Percentiles rank a stretch among this genome's conserved stretches.
Evolutionary conservation across 2,888 invertebrate species (phyloP).

Genomic region (Agrochola macilenta): DNA sequence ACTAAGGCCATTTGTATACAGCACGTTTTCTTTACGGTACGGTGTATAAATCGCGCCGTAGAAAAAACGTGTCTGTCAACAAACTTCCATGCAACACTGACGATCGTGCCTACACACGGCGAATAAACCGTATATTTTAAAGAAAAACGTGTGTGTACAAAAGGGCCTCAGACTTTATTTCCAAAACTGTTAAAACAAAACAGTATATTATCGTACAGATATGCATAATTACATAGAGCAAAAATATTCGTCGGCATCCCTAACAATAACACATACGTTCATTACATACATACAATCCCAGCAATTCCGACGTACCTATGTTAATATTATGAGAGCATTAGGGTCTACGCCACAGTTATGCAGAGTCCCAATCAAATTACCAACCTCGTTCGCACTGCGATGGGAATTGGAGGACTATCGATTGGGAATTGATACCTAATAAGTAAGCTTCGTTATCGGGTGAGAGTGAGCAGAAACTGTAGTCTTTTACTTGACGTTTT

Average conservation of each 20-base stretch:
- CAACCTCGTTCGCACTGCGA: slow-evolving; percentile 11
- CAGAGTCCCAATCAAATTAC: slow-evolving; percentile 55
- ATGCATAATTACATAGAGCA: background rate
- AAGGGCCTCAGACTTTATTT: background rate
- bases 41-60: too few species aligned
- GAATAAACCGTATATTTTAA: too few species aligned
- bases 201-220: background rate
- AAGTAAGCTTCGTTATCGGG: slow-evolving; percentile 10
- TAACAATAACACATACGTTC: slow-evolving; percentile 18
- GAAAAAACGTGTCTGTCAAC: too few species aligned
- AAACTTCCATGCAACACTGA: too few species aligned
- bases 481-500: background rate
- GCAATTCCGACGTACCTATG: slow-evolving; percentile 35
- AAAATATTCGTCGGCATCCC: background rate
- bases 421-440: slow-evolving; percentile 35
- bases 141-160: too few species aligned
- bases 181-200: background rate
- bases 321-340: slow-evolving; percentile 61
- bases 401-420: slow-evolving; percentile 44
- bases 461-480: background rate
- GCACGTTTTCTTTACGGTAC: too few species aligned
- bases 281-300: slow-evolving; percentile 13
- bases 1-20: too few species aligned
- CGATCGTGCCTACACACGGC: too few species aligned
- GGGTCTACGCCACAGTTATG: slow-evolving; percentile 45